These are phyloP conservation scores for Apus apus DNA, from an alignment of 2,113 vertebrate species.

Conservation along the genomic window DNA sequence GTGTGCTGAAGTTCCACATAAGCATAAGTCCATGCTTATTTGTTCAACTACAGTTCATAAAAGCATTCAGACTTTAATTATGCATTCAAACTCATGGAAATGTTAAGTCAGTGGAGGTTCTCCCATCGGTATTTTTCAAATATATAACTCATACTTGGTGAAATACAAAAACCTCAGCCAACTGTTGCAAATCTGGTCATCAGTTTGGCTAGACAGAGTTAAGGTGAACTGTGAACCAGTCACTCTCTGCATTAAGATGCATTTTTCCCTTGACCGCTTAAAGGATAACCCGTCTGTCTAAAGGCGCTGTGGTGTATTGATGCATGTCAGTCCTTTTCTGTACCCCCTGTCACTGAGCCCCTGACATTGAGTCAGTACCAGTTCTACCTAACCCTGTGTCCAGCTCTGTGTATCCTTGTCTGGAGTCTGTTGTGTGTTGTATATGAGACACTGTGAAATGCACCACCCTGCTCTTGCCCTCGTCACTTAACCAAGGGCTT, in stretches of 20 bases:
- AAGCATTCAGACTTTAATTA: background rate
- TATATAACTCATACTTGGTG: background rate
- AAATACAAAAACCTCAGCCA: background rate
- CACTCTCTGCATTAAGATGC: background rate
- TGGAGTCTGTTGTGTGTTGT: too few species aligned
- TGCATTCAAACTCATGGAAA: background rate
- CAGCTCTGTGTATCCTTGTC: background rate
- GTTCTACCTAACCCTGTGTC: background rate
- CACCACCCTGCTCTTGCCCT: background rate
- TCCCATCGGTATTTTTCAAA: background rate
- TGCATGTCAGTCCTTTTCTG: rapidly evolving
- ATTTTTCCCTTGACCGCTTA: background rate
- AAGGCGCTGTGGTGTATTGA: background rate
- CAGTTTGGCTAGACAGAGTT: background rate
- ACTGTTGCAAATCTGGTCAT: background rate
- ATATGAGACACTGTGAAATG: background rate
- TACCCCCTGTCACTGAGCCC: background rate
- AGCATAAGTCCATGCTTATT: background rate
- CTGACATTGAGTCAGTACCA: background rate
- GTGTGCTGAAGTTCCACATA: background rate
- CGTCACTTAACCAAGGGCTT: background rate
- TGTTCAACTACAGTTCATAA: background rate
- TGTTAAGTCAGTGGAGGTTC: background rate
- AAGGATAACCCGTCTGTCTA: background rate
- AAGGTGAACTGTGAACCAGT: background rate